Evolutionary conservation across 2,888 invertebrate genomes (phyloP), one percentile per base, ranked within the genome.

Genomic region (Tetragnatha montana): DNA sequence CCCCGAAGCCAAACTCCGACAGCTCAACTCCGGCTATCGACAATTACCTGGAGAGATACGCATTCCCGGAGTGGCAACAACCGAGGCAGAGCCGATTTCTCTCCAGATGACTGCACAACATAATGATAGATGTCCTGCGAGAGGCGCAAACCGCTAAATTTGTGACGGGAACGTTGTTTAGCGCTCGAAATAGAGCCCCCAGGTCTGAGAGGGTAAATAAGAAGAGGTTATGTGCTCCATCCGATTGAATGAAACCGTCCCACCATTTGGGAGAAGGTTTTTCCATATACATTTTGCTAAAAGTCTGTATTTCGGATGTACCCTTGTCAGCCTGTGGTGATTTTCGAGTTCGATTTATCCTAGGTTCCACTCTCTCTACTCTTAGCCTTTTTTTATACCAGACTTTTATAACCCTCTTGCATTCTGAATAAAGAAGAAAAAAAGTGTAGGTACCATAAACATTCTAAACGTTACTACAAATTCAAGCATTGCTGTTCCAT

Each of bases 11-110:
- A 82, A 82, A 69, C 71, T 78, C 82, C 82, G 82, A 83, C 79
- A 88, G 81, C 88, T 82, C 88, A 88, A 88, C 88, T 88, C 81
- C 35, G 35, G 75, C 80, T 76, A 49, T 79, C 88, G 79, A 83
- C 88, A 88, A 88, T 88, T 88, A 88, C 88, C 71, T 50, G 35
- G 81, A 81, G 22, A 79, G 87, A 78, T 79, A 82, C 73, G 78
- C 78, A 78, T 82, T 78, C 82, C 69, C 47, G 82, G 82, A 88
- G 70, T 88, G 75, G 88, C 88, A 88, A 88, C 82, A 88, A 60
- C 80, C 71, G 50, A 17, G 10, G 78, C n/a, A 47, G 82, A 68
- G 70, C 47, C 88, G 78, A 88, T 88, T 82, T 88, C 69, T 71
- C 82, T 49, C 60, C 88, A 81, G 74, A 78, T 88, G 88, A 82